phyloP scores from a whole-genome alignment of 92 coral and sea anemone species.

The Plumapathes pennacea region DNA sequence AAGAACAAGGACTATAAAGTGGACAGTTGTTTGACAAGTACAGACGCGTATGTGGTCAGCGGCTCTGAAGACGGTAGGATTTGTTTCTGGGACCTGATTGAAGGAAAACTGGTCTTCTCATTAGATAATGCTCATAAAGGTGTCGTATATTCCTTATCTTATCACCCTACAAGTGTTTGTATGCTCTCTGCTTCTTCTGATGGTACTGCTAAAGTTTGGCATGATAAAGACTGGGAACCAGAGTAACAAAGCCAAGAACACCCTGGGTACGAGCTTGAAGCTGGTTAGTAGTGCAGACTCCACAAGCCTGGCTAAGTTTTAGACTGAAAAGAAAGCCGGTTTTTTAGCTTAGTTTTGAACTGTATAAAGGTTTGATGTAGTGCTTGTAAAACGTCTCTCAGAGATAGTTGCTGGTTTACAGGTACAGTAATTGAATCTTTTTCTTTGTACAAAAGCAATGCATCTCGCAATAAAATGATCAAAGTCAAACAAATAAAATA shows the following conservation, averaged over 20 bases:
- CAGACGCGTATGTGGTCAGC: slow-evolving; percentile 84
- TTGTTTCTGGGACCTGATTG: slow-evolving; percentile 93
- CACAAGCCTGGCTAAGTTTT: no score
- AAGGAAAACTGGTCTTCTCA: slow-evolving; percentile 75
- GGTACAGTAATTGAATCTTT: no score
- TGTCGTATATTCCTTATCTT: slow-evolving; percentile 79
- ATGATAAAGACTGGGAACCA: slow-evolving; percentile 57
- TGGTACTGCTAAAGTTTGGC: slow-evolving; percentile 95
- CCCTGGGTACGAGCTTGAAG: no score
- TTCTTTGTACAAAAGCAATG: no score
- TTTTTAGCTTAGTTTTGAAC: no score
- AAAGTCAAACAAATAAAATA: no score
- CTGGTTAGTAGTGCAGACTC: no score
- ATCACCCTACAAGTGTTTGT: slow-evolving; percentile 76
- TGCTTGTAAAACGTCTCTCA: no score
- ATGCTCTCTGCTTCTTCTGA: slow-evolving; percentile 92
- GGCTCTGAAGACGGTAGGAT: slow-evolving; percentile 95
- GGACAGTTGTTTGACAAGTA: slow-evolving; percentile 87
- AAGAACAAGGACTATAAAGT: slow-evolving; percentile 86
- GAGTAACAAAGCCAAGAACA: slow-evolving; percentile 19
- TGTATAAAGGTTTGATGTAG: no score
- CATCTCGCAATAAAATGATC: no score
- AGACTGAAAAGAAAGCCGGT: no score
- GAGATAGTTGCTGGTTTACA: no score
- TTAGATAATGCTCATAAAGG: slow-evolving; percentile 75